These are phyloP conservation scores for Delia radicum DNA, from an alignment of 1,140 invertebrate species.

Conservation along the genomic window DNA sequence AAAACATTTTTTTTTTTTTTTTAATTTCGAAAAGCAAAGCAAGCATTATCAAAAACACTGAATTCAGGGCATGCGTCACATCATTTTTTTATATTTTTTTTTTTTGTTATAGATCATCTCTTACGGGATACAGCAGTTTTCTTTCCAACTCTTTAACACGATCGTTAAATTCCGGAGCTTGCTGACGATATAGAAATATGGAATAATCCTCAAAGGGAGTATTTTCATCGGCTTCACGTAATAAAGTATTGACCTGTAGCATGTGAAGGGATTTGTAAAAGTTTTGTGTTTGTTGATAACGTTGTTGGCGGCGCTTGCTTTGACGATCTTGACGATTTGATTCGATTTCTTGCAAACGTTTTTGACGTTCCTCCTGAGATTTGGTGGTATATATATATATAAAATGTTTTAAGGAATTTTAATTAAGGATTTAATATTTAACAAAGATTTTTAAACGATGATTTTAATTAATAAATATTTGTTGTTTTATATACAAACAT, in stretches of 20 bases:
- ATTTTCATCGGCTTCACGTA: slow-evolving; percentile 57
- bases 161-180: slow-evolving; percentile 73
- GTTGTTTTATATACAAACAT: background rate
- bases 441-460: background rate
- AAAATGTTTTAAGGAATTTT: background rate
- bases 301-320: slow-evolving; percentile 65
- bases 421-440: background rate
- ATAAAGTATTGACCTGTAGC: slow-evolving; percentile 64
- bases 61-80: slow-evolving; percentile 16
- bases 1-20: background rate
- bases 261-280: slow-evolving; percentile 78
- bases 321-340: slow-evolving; percentile 67
- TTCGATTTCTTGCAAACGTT: slow-evolving; percentile 68
- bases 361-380: slow-evolving; percentile 68
- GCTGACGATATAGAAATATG: slow-evolving; percentile 72
- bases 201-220: slow-evolving; percentile 73
- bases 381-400: background rate
- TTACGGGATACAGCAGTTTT: slow-evolving; percentile 75
- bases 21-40: background rate
- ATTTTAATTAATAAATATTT: background rate
- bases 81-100: too few relatives aligned
- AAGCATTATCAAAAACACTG: too few relatives aligned
- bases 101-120: too few relatives aligned
- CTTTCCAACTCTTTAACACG: slow-evolving; percentile 75
- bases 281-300: slow-evolving; percentile 69